Conservation (phyloP, 2,113 vertebrate genomes). For the Pseudonaja textilis region DNA sequence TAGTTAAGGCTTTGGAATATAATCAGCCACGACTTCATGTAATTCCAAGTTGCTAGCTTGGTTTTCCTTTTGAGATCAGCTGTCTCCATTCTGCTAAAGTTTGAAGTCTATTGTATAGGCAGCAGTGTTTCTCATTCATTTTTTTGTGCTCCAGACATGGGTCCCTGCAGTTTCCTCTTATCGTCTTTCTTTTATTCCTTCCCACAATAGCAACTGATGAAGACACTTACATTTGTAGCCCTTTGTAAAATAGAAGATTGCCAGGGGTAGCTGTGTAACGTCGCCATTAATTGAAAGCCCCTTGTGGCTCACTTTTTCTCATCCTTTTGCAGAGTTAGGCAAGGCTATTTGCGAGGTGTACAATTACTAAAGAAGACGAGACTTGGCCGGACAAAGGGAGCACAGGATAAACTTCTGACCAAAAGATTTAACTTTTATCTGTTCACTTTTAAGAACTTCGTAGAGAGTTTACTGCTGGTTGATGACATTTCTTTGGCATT, state of each 20-base stretch:
- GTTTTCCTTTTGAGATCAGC: conserved; percentile 19
- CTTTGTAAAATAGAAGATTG: conserved; percentile 22
- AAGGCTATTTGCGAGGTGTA: conserved; percentile 37
- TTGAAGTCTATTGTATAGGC: background rate
- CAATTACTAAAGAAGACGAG: conserved; percentile 43
- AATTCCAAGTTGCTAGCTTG: background rate
- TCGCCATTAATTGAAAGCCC: conserved; percentile 52
- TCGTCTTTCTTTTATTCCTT: conserved; percentile 35
- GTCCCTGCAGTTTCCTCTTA: conserved; percentile 31
- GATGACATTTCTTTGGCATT: conserved; percentile 2
- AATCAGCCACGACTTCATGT: conserved; percentile 38
- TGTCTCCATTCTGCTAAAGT: conserved; percentile 22
- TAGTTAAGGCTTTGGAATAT: conserved; percentile 39
- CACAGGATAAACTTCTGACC: conserved; percentile 16
- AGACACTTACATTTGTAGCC: conserved; percentile 31
- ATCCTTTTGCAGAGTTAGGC: conserved; percentile 21
- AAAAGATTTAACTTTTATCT: conserved; percentile 24
- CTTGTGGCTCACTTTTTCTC: conserved; percentile 21
- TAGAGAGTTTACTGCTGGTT: conserved; percentile 1
- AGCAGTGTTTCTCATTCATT: conserved; percentile 46
- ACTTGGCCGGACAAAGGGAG: conserved; percentile 26
- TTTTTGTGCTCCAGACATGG: conserved; percentile 27
- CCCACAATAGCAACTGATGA: conserved; percentile 41
- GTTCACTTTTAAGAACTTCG: background rate
- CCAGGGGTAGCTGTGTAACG: conserved; percentile 20